phyloP scores from a whole-genome alignment of 2,888 invertebrate genomes.

The Nemapogon koenigi region DNA sequence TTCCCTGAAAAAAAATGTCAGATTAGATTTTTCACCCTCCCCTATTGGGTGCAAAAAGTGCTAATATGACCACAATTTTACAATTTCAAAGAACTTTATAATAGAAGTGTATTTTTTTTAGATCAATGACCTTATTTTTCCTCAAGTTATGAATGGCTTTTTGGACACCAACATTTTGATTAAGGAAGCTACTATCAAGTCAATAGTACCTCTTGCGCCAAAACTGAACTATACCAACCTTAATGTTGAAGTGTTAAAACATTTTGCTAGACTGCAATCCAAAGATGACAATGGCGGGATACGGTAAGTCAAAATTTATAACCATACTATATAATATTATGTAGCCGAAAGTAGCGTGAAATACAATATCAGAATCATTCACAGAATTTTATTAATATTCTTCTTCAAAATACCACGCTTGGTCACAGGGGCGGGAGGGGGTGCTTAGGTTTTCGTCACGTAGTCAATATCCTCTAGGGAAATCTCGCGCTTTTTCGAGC shows the following conservation, averaged over 20 bases:
- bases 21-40: too few species aligned
- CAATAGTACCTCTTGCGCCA: conserved; percentile 92
- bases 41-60: neutral
- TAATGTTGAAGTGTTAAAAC: conserved; percentile 93
- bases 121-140: conserved; percentile 95
- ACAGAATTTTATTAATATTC: too few species aligned
- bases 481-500: too few species aligned
- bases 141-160: conserved; percentile 93
- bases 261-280: conserved; percentile 94
- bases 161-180: conserved; percentile 97
- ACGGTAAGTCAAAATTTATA: too few species aligned
- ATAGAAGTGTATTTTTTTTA: conserved; percentile 57
- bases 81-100: neutral
- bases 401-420: too few species aligned
- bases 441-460: too few species aligned
- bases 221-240: conserved; percentile 97
- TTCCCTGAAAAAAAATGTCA: too few species aligned
- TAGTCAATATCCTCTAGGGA: too few species aligned
- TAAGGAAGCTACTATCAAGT: conserved; percentile 97
- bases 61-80: neutral
- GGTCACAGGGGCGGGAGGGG: too few species aligned
- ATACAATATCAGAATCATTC: too few species aligned
- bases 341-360: too few species aligned
- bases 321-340: too few species aligned
- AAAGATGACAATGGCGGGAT: conserved; percentile 93